Evolutionary conservation across 2,888 invertebrate genomes (phyloP).

Genomic region (Neocrepidodera transversa): DNA sequence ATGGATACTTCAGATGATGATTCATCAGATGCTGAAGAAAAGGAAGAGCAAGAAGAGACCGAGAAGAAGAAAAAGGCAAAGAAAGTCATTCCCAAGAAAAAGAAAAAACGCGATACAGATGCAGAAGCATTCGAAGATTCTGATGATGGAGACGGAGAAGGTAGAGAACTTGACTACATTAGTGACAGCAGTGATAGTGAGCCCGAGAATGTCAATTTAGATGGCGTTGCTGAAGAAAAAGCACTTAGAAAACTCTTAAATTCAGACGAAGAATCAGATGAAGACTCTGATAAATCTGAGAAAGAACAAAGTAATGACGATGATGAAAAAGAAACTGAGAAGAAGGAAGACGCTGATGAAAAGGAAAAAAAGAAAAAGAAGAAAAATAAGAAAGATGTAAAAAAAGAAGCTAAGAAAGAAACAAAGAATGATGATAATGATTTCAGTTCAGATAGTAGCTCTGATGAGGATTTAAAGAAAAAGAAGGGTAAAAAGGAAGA

Average conservation of each 20-base stretch:
- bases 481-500: slow-evolving; percentile 59
- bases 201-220: slow-evolving; percentile 79
- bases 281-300: slow-evolving; percentile 79
- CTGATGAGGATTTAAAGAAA: slow-evolving; percentile 74
- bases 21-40: slow-evolving; percentile 72
- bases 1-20: slow-evolving; percentile 80
- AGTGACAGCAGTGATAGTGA: slow-evolving; percentile 77
- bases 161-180: slow-evolving; percentile 93
- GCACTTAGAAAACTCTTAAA: slow-evolving; percentile 79
- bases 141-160: slow-evolving; percentile 97
- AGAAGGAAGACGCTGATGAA: slow-evolving; percentile 64
- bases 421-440: slow-evolving; percentile 67
- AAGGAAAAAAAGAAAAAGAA: slow-evolving; percentile 68
- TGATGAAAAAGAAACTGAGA: slow-evolving; percentile 75
- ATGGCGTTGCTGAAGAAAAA: slow-evolving; percentile 79
- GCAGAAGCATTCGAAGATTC: slow-evolving; percentile 95
- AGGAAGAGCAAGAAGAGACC: slow-evolving; percentile 68
- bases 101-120: slow-evolving; percentile 83
- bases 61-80: slow-evolving; percentile 71
- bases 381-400: slow-evolving; percentile 64
- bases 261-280: slow-evolving; percentile 88
- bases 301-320: slow-evolving; percentile 73
- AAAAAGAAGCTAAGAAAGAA: slow-evolving; percentile 62
- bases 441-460: slow-evolving; percentile 73
- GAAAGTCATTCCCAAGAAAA: slow-evolving; percentile 56